These are phyloP conservation scores for Desoria tigrina DNA, from an alignment of 2,888 invertebrate species.

Conservation along the genomic window DNA sequence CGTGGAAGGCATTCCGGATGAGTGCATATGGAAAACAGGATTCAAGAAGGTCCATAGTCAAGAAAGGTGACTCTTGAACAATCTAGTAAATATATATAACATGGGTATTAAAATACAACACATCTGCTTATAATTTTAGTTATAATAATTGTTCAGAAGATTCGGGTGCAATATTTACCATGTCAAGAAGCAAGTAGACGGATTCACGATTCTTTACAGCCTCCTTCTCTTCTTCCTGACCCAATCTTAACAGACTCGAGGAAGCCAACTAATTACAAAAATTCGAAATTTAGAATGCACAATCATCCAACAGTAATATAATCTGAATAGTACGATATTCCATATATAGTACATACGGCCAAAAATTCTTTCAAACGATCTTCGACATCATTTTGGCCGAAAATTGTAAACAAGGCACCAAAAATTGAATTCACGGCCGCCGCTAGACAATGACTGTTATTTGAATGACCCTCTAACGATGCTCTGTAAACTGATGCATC, in stretches of 20 bases:
- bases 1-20: constrained; percentile 96
- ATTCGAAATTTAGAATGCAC: neutral
- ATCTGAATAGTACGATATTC: neutral
- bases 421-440: constrained; percentile 94
- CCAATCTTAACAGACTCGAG: constrained; percentile 88
- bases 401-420: constrained; percentile 93
- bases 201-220: constrained; percentile 92
- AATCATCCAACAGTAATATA: neutral
- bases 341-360: constrained; percentile 62
- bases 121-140: neutral
- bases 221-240: constrained; percentile 94
- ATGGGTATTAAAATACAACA: neutral
- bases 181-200: constrained; percentile 91
- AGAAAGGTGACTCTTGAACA: constrained; percentile 95
- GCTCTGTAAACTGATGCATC: constrained; percentile 87
- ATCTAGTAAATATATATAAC: constrained; percentile 65
- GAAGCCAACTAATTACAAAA: constrained; percentile 86
- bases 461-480: constrained; percentile 89
- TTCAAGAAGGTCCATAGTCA: constrained; percentile 97
- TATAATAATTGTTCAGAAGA: no score
- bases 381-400: constrained; percentile 93
- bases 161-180: constrained; percentile 60
- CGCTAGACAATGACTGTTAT: constrained; percentile 98
- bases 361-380: constrained; percentile 95
- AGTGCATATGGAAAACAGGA: constrained; percentile 98